Evolutionary conservation across 2,888 invertebrate genomes (phyloP).

Genomic region (Platycheirus rosarum): DNA sequence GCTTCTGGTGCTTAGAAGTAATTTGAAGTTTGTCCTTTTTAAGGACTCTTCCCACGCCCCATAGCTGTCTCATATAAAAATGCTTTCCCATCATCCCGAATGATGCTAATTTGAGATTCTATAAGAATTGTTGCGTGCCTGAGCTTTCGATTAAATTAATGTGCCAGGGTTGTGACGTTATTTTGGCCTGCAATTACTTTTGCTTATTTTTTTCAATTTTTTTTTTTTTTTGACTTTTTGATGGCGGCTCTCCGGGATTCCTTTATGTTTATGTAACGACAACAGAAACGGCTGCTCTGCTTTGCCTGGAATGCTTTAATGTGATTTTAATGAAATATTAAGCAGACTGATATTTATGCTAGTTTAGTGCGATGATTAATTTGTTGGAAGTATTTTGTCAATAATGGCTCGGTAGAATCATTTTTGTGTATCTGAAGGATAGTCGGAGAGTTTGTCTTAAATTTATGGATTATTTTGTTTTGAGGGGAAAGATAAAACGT

Average conservation of each 20-base stretch:
- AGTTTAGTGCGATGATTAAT: conserved; percentile 22
- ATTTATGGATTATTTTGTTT: no score
- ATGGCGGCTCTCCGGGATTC: conserved; percentile 40
- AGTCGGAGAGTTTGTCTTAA: no score
- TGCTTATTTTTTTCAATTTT: conserved; percentile 6
- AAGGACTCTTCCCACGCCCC: background rate
- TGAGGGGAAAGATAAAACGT: no score
- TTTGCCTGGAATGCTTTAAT: conserved; percentile 42
- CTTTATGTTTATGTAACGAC: conserved; percentile 21
- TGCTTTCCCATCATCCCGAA: conserved; percentile 43
- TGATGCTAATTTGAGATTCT: conserved; percentile 56
- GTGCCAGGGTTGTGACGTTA: conserved; percentile 25
- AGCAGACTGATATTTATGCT: conserved; percentile 3
- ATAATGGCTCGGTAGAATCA: no score
- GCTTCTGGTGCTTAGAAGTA: conserved; percentile 24
- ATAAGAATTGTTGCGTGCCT: conserved; percentile 50
- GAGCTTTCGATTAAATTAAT: conserved; percentile 60
- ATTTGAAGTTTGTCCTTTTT: conserved; percentile 47
- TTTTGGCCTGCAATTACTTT: conserved; percentile 22
- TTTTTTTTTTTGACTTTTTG: conserved; percentile 44
- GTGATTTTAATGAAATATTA: conserved; percentile 64
- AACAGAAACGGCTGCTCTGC: background rate
- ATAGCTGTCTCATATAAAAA: conserved; percentile 22
- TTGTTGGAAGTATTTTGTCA: conserved; percentile 6
- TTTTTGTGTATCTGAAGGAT: no score